A percentile compares a stretch with the other conserved stretches of the same genome.
Conservation (phyloP, 2,113 vertebrate genomes). For the Lophius piscatorius region DNA sequence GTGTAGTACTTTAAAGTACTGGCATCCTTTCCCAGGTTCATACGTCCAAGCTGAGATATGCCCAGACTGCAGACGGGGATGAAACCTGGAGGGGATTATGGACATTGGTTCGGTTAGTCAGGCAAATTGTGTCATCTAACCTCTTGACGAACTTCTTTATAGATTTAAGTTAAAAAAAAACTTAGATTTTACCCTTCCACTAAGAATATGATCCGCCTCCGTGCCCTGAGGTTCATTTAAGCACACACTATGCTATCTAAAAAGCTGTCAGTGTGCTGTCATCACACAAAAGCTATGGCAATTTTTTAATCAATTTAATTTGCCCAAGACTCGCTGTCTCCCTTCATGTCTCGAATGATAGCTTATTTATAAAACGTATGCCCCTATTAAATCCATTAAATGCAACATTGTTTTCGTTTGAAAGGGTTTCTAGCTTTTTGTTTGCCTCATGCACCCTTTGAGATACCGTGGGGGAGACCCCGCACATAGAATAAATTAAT, state of each 20-base stretch:
- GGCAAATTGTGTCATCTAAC: no score
- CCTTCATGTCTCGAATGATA: not conserved
- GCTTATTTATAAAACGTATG: constrained; percentile 24
- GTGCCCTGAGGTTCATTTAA: no score
- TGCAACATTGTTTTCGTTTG: no score
- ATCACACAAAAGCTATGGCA: not conserved
- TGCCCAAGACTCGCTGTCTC: not conserved
- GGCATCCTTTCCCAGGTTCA: constrained; percentile 96
- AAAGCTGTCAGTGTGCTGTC: no score
- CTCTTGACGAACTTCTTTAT: no score
- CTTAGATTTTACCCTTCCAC: not conserved
- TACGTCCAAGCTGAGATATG: constrained; percentile 90
- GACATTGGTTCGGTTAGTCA: not conserved
- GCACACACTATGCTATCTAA: no score
- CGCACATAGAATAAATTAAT: constrained; percentile 25
- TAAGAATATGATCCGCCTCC: no score
- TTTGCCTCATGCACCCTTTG: no score
- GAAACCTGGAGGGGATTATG: constrained; percentile 78
- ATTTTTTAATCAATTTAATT: constrained; percentile 5
- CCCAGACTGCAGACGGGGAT: constrained; percentile 93
- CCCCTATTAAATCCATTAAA: constrained; percentile 24
- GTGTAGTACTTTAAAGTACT: constrained; percentile 97
- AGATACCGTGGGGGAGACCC: constrained; percentile 1
- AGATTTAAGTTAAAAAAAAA: constrained; percentile 7
- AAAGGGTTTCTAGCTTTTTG: no score